Evolutionary conservation across 2,888 invertebrate genomes (phyloP).

Genomic region (Altica lythri): DNA sequence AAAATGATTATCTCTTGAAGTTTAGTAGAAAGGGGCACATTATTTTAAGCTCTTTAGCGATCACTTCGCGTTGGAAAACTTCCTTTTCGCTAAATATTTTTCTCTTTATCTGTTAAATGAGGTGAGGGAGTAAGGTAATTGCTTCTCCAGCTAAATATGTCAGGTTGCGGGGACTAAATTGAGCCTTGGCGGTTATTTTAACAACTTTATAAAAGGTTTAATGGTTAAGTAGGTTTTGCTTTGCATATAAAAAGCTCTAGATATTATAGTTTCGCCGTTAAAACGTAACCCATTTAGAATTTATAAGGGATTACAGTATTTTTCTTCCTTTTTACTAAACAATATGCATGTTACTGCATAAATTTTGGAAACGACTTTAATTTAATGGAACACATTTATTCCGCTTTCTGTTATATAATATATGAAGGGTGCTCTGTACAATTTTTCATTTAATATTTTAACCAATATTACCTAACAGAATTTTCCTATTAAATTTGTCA

Average conservation of each 20-base stretch:
- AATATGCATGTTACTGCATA: conserved; percentile 1
- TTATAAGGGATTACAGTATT: conserved; percentile 34
- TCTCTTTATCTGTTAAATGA: conserved; percentile 34
- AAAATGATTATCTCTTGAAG: conserved; percentile 30
- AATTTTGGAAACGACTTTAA: too few relatives aligned
- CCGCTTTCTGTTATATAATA: too few relatives aligned
- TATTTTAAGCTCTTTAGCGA: conserved; percentile 34
- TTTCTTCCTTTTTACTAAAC: conserved; percentile 18
- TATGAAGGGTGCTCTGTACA: too few relatives aligned
- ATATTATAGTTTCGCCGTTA: conserved; percentile 35
- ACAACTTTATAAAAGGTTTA: conserved; percentile 46
- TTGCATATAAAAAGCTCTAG: conserved; percentile 43
- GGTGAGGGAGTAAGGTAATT: conserved; percentile 36
- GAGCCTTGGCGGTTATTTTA: conserved; percentile 42
- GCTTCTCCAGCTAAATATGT: conserved; percentile 34
- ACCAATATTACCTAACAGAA: too few relatives aligned
- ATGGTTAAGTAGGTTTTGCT: conserved; percentile 45
- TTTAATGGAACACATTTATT: too few relatives aligned
- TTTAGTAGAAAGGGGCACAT: conserved; percentile 33
- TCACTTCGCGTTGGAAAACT: conserved; percentile 21
- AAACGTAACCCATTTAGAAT: conserved; percentile 28
- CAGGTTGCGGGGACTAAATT: conserved; percentile 39
- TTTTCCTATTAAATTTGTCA: too few relatives aligned
- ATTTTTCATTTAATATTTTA: too few relatives aligned
- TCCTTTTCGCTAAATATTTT: conserved; percentile 29